Evolutionary conservation across 2,888 invertebrate species (phyloP).

Genomic region (Eupsilia transversa): DNA sequence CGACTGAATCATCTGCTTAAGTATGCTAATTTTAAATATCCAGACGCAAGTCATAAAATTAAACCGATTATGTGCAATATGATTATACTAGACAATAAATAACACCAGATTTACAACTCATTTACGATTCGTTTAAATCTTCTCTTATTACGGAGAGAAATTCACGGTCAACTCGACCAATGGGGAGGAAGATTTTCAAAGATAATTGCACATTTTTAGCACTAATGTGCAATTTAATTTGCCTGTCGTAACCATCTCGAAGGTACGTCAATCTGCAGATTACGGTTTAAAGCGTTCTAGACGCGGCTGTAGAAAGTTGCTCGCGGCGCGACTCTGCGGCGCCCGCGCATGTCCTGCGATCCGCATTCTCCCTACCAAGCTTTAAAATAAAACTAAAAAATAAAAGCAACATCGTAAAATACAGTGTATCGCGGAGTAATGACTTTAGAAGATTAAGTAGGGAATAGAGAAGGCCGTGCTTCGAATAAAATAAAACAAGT

Average conservation of each 20-base stretch:
- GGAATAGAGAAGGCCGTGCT: slow-evolving; percentile 78
- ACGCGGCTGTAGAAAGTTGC: slow-evolving; percentile 90
- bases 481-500: slow-evolving; percentile 62
- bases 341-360: slow-evolving; percentile 89
- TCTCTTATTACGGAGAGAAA: slow-evolving; percentile 54
- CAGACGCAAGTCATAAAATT: slow-evolving; percentile 32
- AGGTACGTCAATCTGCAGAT: slow-evolving; percentile 89
- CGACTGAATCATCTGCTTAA: slow-evolving; percentile 9
- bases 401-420: slow-evolving; percentile 83
- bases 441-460: slow-evolving; percentile 77
- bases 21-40: slow-evolving; percentile 22
- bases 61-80: slow-evolving; percentile 24
- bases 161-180: slow-evolving; percentile 65
- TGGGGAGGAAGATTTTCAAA: slow-evolving; percentile 68
- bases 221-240: slow-evolving; percentile 86
- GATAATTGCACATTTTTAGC: slow-evolving; percentile 79
- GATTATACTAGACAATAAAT: slow-evolving; percentile 40
- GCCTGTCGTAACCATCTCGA: slow-evolving; percentile 86
- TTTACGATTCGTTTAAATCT: slow-evolving; percentile 38
- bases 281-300: slow-evolving; percentile 90
- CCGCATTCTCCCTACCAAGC: slow-evolving; percentile 87
- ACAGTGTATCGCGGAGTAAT: slow-evolving; percentile 79
- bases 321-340: slow-evolving; percentile 89
- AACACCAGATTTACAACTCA: slow-evolving; percentile 20
- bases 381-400: slow-evolving; percentile 85